Conservation (phyloP, 1,140 invertebrate species). For the Luehdorfia chinensis region DNA sequence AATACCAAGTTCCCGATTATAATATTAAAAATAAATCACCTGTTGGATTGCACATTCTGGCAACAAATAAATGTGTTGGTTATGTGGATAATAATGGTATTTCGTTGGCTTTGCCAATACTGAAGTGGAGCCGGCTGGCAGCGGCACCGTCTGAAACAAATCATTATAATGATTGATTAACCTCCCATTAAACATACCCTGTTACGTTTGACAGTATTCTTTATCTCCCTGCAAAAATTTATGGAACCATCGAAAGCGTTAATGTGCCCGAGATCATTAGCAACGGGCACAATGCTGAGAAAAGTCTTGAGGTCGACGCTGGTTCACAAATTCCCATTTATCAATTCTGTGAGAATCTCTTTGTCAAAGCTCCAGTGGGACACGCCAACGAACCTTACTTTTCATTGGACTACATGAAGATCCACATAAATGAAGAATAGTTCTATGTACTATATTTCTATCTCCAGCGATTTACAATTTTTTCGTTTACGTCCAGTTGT, state of each 20-base stretch:
- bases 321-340: constrained; percentile 33
- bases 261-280: constrained; percentile 39
- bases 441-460: not conserved
- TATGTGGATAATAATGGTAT: constrained; percentile 96
- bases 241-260: constrained; percentile 33
- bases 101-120: constrained; percentile 89
- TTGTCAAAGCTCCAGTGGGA: constrained; percentile 23
- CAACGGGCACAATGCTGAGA: constrained; percentile 48
- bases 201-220: constrained; percentile 27
- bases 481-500: too few species aligned
- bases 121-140: constrained; percentile 83
- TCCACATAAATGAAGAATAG: not conserved
- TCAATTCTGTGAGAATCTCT: constrained; percentile 30
- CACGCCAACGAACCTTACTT: constrained; percentile 9
- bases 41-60: constrained; percentile 96
- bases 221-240: constrained; percentile 32
- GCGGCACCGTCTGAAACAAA: constrained; percentile 83
- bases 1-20: too few species aligned
- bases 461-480: not conserved
- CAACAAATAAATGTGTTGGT: constrained; percentile 92
- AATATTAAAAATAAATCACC: constrained; percentile 67
- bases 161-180: constrained; percentile 29
- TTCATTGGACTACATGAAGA: constrained; percentile 10
- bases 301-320: constrained; percentile 29
- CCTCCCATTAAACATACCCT: constrained; percentile 14